A percentile compares a stretch with the other conserved stretches of the same genome.
Evolutionary conservation across 2,113 vertebrate genomes (phyloP).

Genomic region (Ptilorrhoa leucosticta): DNA sequence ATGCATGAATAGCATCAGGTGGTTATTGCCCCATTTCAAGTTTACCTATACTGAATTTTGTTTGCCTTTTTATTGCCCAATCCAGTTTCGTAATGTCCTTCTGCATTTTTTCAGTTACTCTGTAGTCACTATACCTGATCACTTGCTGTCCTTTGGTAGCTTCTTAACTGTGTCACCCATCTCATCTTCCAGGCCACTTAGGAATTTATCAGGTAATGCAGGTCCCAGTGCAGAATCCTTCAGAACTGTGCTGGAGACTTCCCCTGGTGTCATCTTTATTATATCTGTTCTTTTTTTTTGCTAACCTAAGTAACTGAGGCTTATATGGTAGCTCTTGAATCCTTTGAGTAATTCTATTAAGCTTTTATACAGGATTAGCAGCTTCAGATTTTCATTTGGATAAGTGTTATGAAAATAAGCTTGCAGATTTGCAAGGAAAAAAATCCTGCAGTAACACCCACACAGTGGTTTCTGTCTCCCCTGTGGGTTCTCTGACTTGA

Average conservation of each 20-base stretch:
- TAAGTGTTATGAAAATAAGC: conserved; percentile 22
- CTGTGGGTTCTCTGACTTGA: not conserved
- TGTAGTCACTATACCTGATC: not conserved
- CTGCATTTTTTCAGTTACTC: not conserved
- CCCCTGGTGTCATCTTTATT: not conserved
- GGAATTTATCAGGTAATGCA: not conserved
- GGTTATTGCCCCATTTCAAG: not conserved
- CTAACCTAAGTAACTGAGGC: not conserved
- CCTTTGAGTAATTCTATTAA: conserved; percentile 21
- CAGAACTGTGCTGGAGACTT: not conserved
- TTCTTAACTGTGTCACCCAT: not conserved
- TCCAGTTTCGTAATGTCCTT: not conserved
- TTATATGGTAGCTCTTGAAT: not conserved
- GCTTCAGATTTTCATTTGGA: conserved; percentile 31
- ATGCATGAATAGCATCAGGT: not conserved
- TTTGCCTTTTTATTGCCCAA: not conserved
- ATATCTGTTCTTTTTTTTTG: not conserved
- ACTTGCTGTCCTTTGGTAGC: not conserved
- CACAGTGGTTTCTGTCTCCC: not conserved
- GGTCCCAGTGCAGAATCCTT: not conserved
- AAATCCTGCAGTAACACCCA: not conserved
- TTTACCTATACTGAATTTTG: not conserved
- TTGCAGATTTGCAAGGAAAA: not conserved
- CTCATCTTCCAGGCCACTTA: not conserved
- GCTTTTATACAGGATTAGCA: conserved; percentile 38